phyloP scores from a whole-genome alignment of 2,113 vertebrate genomes.

The Oncorhynchus clarkii region DNA sequence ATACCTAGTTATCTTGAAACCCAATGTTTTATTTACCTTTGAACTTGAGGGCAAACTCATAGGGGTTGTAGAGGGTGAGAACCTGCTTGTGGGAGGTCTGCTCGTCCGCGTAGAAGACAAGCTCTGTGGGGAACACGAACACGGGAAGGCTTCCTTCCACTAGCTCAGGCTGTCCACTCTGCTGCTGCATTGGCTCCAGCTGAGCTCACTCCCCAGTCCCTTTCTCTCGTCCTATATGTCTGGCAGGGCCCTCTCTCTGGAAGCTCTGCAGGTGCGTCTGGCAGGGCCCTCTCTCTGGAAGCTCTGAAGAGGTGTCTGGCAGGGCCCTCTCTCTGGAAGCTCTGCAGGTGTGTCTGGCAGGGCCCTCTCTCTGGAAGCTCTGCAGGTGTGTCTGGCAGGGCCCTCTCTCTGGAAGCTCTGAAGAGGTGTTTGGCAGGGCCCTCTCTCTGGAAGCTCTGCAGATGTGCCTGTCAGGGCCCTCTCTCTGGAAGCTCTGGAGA shows the following conservation, averaged over 20 bases:
- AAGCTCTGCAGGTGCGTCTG: too few relatives aligned
- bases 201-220: constrained; percentile 78
- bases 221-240: constrained; percentile 70
- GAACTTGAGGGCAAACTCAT: constrained; percentile 99
- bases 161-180: constrained; percentile 95
- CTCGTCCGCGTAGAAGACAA: constrained; percentile 84
- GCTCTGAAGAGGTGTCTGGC: too few relatives aligned
- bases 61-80: constrained; percentile 98
- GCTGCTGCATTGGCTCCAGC: constrained; percentile 97
- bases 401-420: too few relatives aligned
- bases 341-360: background rate
- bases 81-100: constrained; percentile 98
- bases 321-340: too few relatives aligned
- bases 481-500: too few relatives aligned
- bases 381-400: constrained; percentile 13
- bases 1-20: background rate
- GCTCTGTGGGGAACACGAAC: constrained; percentile 97
- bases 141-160: constrained; percentile 99
- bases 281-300: too few relatives aligned
- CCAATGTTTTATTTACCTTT: constrained; percentile 76
- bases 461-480: too few relatives aligned
- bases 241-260: constrained; percentile 15
- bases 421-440: too few relatives aligned
- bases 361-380: constrained; percentile 37
- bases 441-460: too few relatives aligned